Evolutionary conservation across 2,888 invertebrate genomes (phyloP), one percentile per base, ranked within the genome.

Genomic region (Nymphalis urticae): DNA sequence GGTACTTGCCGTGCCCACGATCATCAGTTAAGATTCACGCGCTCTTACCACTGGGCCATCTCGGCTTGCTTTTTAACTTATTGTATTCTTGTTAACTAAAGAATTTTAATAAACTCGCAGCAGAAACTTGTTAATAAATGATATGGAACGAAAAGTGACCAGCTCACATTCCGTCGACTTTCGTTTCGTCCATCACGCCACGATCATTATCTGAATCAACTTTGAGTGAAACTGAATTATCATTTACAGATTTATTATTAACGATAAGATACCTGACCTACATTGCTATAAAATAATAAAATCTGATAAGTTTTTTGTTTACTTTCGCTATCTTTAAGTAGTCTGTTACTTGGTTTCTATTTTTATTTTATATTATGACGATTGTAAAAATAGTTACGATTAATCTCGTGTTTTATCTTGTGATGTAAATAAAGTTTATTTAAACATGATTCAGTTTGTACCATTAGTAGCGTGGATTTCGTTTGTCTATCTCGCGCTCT

Each of bases 91-190:
- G 27, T 36, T 36, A 36, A 48, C 27, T 17, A 19, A 64, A 27
- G 47, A 56, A 48, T 56, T 64, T 56, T 48, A 42, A 56, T 48
- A 56, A 27, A 42, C 48, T 53, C 42, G 19, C 36, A 69, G 71
- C 63, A 48, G 59, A 56, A 51, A 54, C 67, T 62, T 69, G 65
- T 21, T 19, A 42, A 36, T 72, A 73, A 73, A 69, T 64, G 69
- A 67, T 72, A 68, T 73, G 69, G 73, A 73, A 68, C 72, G 69
- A 69, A 63, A 63, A 63, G 56, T 53, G 64, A 67, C 60, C 53
- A 60, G 56, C 66, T 54, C 59, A 54, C 58, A 63, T 68, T 61
- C 68, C 50, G 48, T 19, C 16, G 65, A 69, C 72, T 73, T 73
- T 73, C 73, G 58, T 70, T 67, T 68, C 56, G 27, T 51, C 42